Percentiles rank a stretch among this genome's conserved stretches.
Conservation (phyloP, 2,113 vertebrate genomes). For the Psilopogon haemacephalus region DNA sequence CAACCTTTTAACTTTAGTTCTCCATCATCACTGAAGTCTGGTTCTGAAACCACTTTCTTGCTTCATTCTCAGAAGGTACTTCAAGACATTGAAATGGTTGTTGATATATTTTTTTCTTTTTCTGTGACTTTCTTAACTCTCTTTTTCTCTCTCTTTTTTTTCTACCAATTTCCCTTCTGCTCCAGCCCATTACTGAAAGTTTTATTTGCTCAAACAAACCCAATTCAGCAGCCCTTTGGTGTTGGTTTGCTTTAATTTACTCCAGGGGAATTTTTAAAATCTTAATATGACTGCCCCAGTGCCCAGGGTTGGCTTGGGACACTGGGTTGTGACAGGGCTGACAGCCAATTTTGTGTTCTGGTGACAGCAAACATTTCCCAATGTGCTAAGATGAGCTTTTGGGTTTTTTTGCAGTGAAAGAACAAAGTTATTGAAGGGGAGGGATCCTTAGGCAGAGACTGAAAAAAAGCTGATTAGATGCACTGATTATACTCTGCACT, state of each 20-base stretch:
- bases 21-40: neutral
- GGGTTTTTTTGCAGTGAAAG: neutral
- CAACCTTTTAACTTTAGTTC: conserved; percentile 9
- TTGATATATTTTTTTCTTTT: neutral
- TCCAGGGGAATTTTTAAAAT: too few species aligned
- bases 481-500: neutral
- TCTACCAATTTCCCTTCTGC: too few species aligned
- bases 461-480: neutral
- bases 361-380: neutral
- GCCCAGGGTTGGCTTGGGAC: too few species aligned
- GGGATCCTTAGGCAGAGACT: neutral
- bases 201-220: too few species aligned
- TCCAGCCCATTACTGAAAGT: too few species aligned
- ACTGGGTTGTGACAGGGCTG: neutral
- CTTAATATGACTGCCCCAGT: too few species aligned
- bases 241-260: too few species aligned
- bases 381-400: neutral
- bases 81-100: neutral
- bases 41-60: neutral
- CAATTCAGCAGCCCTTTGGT: too few species aligned
- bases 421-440: neutral
- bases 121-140: too few species aligned
- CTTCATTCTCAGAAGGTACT: neutral
- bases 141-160: too few species aligned
- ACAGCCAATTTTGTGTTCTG: neutral